phyloP scores from a whole-genome alignment of 2,888 invertebrate species.

The Cephus pygmeus region DNA sequence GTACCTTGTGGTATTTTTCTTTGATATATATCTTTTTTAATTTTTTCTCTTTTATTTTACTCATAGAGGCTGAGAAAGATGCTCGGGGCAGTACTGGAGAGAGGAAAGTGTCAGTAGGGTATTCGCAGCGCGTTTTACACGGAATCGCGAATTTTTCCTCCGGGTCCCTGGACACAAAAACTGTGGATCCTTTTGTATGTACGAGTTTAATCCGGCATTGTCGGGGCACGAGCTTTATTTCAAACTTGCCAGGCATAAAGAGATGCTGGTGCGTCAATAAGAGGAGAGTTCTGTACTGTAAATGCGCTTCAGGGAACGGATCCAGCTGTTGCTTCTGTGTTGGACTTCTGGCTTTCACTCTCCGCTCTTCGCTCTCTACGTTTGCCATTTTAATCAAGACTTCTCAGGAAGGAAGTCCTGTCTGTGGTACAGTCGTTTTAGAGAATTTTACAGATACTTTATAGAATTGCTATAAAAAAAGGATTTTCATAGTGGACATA shows the following conservation, averaged over 20 bases:
- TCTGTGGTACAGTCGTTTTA: constrained; percentile 46
- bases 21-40: neutral
- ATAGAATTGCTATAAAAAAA: neutral
- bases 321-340: constrained; percentile 64
- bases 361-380: constrained; percentile 31
- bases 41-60: neutral
- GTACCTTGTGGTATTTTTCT: neutral
- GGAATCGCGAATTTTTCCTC: constrained; percentile 1
- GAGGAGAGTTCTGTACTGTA: constrained; percentile 64
- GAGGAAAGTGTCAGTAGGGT: neutral
- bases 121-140: neutral
- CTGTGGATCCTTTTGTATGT: constrained; percentile 51
- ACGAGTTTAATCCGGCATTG: constrained; percentile 56
- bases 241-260: constrained; percentile 42
- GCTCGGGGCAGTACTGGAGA: neutral
- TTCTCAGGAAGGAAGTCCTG: constrained; percentile 60
- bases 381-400: constrained; percentile 66
- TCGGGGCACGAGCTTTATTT: constrained; percentile 61
- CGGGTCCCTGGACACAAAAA: neutral
- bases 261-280: constrained; percentile 56
- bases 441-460: neutral
- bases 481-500: neutral
- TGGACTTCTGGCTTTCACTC: constrained; percentile 46
- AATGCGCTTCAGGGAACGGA: constrained; percentile 65
- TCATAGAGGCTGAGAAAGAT: neutral